Evolutionary conservation across 2,113 vertebrate genomes (phyloP).

Genomic region (Rattus norvegicus): GRCr8 NC_086035.1:7953501-7954000

Average conservation of each 20-base stretch:
- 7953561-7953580: neutral
- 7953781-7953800: accelerated
- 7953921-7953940: neutral
- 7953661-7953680: accelerated
- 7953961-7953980: neutral
- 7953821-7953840: accelerated
- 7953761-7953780: accelerated
- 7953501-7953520: neutral
- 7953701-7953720: no score
- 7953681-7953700: no score
- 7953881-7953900: neutral
- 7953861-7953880: no score
- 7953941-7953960: neutral
- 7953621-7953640: neutral
- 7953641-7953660: neutral
- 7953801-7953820: no score
- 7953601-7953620: no score
- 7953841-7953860: accelerated
- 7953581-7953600: neutral
- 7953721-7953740: accelerated
- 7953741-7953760: neutral
- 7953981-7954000: neutral
- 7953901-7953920: neutral
- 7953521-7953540: neutral
- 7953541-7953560: neutral